These are phyloP conservation scores for Danio jaintianensis DNA, from an alignment of 2,797 vertebrate genomes.

Conservation along the genomic window DNA sequence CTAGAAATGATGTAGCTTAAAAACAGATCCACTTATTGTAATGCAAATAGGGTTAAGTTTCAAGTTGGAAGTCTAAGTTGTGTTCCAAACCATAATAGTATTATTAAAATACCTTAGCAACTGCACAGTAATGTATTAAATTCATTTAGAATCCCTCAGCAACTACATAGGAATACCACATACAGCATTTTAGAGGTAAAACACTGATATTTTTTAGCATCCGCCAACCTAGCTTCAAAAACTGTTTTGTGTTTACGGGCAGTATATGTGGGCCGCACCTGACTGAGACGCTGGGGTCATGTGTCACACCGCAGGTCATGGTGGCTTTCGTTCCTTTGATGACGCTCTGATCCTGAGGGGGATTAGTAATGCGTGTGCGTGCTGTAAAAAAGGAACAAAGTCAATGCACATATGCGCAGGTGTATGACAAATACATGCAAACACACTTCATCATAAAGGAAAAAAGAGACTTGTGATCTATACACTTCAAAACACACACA, in stretches of 20 bases:
- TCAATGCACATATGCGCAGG: constrained; percentile 2
- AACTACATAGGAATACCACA: background rate
- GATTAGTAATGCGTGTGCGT: constrained; percentile 89
- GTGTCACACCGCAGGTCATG: constrained; percentile 92
- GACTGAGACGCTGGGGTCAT: constrained; percentile 90
- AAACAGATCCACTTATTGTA: no score
- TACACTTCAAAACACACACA: constrained; percentile 49
- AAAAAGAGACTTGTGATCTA: constrained; percentile 65
- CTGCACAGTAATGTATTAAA: background rate
- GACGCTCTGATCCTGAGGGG: constrained; percentile 92
- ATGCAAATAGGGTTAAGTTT: background rate
- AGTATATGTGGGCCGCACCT: constrained; percentile 82
- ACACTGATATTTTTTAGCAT: background rate
- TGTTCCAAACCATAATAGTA: background rate
- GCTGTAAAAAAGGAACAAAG: constrained; percentile 73
- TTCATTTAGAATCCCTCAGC: background rate
- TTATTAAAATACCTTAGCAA: background rate
- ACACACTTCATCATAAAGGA: constrained; percentile 68
- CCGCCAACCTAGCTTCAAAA: no score
- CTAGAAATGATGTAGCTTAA: no score
- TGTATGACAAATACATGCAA: constrained; percentile 5
- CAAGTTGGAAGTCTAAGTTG: background rate
- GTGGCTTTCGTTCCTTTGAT: constrained; percentile 96
- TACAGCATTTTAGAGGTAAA: background rate
- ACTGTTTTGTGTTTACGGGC: background rate